Conservation (phyloP, 2,797 vertebrate genomes). For the Tragelaphus oryx region DNA sequence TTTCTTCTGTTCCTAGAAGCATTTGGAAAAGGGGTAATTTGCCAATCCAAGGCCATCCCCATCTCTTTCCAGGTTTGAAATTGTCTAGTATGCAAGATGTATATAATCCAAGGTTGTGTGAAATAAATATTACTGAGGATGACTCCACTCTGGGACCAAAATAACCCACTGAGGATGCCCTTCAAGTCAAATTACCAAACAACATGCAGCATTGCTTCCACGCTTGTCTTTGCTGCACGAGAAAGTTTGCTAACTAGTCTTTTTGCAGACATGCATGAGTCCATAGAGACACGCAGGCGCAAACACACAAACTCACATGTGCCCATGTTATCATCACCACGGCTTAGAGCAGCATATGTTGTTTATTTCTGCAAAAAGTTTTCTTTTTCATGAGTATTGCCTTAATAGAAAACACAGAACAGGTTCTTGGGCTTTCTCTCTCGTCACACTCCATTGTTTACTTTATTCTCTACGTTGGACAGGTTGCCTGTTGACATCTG, state of each 20-base stretch:
- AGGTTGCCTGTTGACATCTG: neutral
- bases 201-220: neutral
- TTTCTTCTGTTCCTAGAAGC: neutral
- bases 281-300: no score
- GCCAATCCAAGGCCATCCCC: neutral
- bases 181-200: neutral
- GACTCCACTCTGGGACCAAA: neutral
- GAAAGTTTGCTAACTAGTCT: neutral
- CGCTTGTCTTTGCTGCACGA: neutral
- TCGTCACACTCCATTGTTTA: neutral
- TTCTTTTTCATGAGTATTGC: neutral
- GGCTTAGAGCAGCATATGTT: neutral
- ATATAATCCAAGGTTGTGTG: neutral
- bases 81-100: neutral
- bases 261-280: neutral
- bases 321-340: accelerated
- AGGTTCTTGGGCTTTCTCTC: neutral
- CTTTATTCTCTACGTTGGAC: neutral
- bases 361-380: neutral
- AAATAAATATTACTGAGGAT: neutral
- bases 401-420: neutral
- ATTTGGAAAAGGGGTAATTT: neutral
- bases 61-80: neutral
- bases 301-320: accelerated
- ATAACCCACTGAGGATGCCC: neutral